Evolutionary conservation across 2,888 invertebrate genomes (phyloP).

Genomic region (Xestia c-nigrum): DNA sequence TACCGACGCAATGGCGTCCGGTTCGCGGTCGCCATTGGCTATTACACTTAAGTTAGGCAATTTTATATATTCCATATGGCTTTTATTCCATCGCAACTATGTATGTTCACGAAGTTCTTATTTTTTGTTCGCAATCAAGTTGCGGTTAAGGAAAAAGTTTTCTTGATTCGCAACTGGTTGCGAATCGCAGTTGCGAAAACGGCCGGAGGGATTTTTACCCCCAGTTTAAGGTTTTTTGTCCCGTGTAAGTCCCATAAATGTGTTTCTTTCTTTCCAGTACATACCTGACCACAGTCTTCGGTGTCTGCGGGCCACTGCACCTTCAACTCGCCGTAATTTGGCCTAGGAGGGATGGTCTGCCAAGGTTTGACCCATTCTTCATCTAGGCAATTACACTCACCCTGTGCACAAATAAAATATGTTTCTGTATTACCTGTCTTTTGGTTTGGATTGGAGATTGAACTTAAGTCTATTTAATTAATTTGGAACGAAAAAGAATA

Average conservation of each 20-base stretch:
- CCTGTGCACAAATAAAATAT: constrained; percentile 69
- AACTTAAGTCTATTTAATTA: background rate
- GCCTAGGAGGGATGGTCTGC: constrained; percentile 93
- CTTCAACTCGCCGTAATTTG: constrained; percentile 89
- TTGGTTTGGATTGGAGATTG: background rate
- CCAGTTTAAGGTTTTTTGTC: background rate
- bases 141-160: too few species aligned
- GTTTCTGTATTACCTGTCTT: background rate
- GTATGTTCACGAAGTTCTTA: too few species aligned
- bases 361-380: constrained; percentile 93
- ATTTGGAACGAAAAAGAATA: background rate
- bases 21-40: too few species aligned
- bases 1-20: too few species aligned
- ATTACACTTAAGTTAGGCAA: too few species aligned
- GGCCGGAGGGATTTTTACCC: too few species aligned
- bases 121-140: too few species aligned
- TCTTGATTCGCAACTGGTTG: too few species aligned
- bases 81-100: too few species aligned
- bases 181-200: too few species aligned
- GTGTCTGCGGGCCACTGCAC: constrained; percentile 95
- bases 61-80: too few species aligned
- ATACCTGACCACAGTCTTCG: constrained; percentile 94
- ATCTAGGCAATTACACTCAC: constrained; percentile 77
- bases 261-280: background rate
- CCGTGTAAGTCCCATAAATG: background rate